Evolutionary conservation across 2,888 invertebrate species (phyloP), one percentile per base, ranked within the genome.

Genomic region (Diaphora mendica): DNA sequence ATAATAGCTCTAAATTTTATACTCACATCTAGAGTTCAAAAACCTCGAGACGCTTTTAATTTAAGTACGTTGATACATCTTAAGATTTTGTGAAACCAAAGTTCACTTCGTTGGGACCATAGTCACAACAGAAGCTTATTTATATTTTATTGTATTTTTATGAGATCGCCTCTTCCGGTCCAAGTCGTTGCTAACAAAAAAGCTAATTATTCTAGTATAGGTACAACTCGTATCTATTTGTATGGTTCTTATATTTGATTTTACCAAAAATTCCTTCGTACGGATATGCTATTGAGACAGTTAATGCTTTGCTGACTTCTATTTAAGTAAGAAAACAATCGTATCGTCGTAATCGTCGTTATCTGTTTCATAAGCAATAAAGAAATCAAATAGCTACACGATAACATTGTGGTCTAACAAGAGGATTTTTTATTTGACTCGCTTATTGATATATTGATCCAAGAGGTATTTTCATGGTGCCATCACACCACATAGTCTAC

Each of bases 1-100:
- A 86, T 90, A 89, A 87, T 88, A 82, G 87, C 85, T 85, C 84
- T 86, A 84, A 81, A 86, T 86, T 87, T 82, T 73, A 73, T 79
- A 69, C 72, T 73, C 64, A 70, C 75, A 82, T 77, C 77, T 77
- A 79, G 81, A 76, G 79, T 88, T 88, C 81, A 84, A 84, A 86
- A 82, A 85, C 81, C 81, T 80, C 35, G 62, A 69, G 70, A 66
- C 76, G 79, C 77, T 86, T 83, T 85, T 83, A 75, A 78, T 79
- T 73, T 55, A 55, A 76, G 77, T 79, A 72, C 23, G 11, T 72
- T 73, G 62, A 30, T 30, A 30, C 82, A 67, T 64, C 62, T 77
- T 80, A 85, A 85, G 81, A 82, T 81, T 79, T 85, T 82, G 85
- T 84, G 87, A 84, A 82, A 82, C 79, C 79, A 76, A 55, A 81